Base-by-base conservation (phyloP, 2,113 vertebrate species). In the Donacobius atricapilla region DNA sequence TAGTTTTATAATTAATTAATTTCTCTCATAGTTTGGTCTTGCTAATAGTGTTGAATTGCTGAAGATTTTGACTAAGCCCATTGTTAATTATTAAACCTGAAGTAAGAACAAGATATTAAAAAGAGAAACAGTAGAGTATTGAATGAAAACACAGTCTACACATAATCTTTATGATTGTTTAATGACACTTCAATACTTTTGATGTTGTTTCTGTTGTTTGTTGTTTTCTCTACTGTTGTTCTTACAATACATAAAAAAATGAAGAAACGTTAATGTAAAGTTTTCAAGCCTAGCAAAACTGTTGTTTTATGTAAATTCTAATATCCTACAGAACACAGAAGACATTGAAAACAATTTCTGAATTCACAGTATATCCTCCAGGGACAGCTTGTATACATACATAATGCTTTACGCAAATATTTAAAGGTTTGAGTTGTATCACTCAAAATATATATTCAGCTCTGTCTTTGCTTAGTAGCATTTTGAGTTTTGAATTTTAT, bases 361-460 rank as follows among this genome's bases (percentile, higher is more conserved):
- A 83, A 61, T 81, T 87, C 65, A 65, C 50, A 71, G 21, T 83
- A 51, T 58, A 35, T n/a, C 66, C 66, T 94, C 35, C 50, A 88
- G 64, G 19, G 87, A 90, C 17, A 72, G 33, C 11, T 87, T 35
- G 21, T 87, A 57, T 42, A 71, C 13, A 27, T 84, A 66, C 13
- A 27, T 84, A 66, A 94, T 87, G 35, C 14, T 81, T 78, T 71
- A 84, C 78, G 84, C 30, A 96, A 93, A 89, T 91, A 93, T 89
- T 81, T 87, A 87, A 79, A 84, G 2, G 23, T 45, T 78, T 89
- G 16, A 39, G 5, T 78, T 73, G 7, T 53, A 12, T 22, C 18
- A 70, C 79, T 89, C 28, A 84, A 75, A 81, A 73, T 50, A 15
- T 27, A 70, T 87, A 89, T 94, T 89, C 15, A 70, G 15, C 30